phyloP scores from a whole-genome alignment of 2,797 vertebrate species.

The Carapus acus region DNA sequence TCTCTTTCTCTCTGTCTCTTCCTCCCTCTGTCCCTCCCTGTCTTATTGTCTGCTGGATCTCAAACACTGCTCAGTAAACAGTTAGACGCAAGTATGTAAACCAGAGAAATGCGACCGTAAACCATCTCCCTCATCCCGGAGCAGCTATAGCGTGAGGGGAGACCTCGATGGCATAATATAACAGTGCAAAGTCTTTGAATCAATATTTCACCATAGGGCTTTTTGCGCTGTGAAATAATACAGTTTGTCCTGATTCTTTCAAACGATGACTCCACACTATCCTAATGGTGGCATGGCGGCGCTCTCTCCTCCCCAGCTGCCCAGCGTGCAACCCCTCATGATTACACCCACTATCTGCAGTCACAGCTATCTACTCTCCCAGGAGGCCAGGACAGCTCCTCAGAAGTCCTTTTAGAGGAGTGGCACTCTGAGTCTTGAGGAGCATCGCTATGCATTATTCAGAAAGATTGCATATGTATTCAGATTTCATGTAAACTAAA shows the following conservation, averaged over 20 bases:
- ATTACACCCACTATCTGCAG: slow-evolving; percentile 20
- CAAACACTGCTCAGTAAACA: slow-evolving; percentile 41
- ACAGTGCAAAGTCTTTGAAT: slow-evolving; percentile 43
- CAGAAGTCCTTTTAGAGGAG: slow-evolving; percentile 31
- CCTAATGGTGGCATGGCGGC: slow-evolving; percentile 42
- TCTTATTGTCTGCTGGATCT: too few relatives aligned
- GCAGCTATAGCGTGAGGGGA: not conserved
- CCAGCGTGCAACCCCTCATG: slow-evolving; percentile 9
- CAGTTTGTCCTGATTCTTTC: slow-evolving; percentile 54
- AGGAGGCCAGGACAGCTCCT: slow-evolving; percentile 18
- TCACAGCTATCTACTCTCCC: slow-evolving; percentile 33
- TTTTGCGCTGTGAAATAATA: slow-evolving; percentile 15
- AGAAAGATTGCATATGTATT: slow-evolving; percentile 31
- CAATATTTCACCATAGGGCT: slow-evolving; percentile 54
- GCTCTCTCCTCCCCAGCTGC: slow-evolving; percentile 27
- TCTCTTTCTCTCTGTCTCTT: too few relatives aligned
- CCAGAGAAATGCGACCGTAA: slow-evolving; percentile 9
- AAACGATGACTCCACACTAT: slow-evolving; percentile 42
- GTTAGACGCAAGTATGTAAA: slow-evolving; percentile 27
- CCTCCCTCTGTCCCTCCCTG: too few relatives aligned
- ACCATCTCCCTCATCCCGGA: slow-evolving; percentile 8
- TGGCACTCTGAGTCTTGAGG: slow-evolving; percentile 26
- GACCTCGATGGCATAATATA: slow-evolving; percentile 10
- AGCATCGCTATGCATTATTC: slow-evolving; percentile 48
- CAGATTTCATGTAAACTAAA: slow-evolving; percentile 40